Evolutionary conservation across 1,140 invertebrate genomes (phyloP), one percentile per base, ranked within the genome.

Genomic region (Whitmania pigra): DNA sequence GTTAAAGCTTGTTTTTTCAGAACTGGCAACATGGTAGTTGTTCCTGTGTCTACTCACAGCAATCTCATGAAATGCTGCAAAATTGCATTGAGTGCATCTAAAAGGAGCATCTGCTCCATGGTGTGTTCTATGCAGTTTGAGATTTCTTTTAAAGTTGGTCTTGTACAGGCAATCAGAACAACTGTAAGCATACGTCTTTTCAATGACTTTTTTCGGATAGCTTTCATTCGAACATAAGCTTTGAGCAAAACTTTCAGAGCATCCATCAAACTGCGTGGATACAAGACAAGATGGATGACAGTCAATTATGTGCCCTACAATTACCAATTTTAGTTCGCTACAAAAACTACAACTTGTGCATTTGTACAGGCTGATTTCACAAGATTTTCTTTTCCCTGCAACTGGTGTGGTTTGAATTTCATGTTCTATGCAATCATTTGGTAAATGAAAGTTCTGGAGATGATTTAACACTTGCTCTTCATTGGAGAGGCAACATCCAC

Each of bases 41-140:
- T 63, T 63, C 29, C 29, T 22, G 29, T 63, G 57, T 63, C 57
- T 22, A 31, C 22, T 25, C 7, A 63, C 57, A 25, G 29, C 22
- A 13, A 31, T 63, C 15, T 63, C 57, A 31, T 31, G 22, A 63
- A 63, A 63, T 63, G 57, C 57, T 63, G 57, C 57, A 63, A 63
- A 63, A 13, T 22, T 25, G 57, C 57, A 63, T 22, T 63, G 57
- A 22, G 22, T 31, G 29, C 57, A 63, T 63, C 29, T 63, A 31
- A 63, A 63, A 7, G 57, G 57, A 7, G 57, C 57, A 63, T 63
- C 57, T 11, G 57, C 57, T 63, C 57, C 57, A 31, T 63, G 57
- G 20, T 63, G 29, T 31, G 22, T 63, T 31, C 22, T 63, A 20
- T 63, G 57, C 22, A 63, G 22, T 18, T 63, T 63, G 22, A 63